These are phyloP conservation scores for Florisuga fusca DNA, from an alignment of 2,797 vertebrate species.

Conservation along the genomic window DNA sequence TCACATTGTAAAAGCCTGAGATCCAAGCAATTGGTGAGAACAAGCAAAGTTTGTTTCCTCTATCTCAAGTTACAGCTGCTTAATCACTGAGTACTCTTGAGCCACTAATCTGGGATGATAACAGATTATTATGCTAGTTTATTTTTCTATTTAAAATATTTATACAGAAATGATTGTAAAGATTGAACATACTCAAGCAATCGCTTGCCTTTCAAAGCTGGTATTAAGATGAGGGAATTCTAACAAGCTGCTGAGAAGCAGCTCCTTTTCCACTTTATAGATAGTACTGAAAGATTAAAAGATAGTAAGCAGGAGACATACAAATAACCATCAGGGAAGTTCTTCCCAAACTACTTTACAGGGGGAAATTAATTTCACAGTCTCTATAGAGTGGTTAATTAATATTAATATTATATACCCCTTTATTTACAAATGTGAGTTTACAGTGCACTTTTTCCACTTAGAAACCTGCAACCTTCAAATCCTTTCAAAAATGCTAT, in stretches of 20 bases:
- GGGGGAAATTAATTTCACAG: conserved; percentile 7
- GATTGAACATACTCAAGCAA: neutral
- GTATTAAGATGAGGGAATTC: neutral
- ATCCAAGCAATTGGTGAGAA: neutral
- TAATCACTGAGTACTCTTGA: neutral
- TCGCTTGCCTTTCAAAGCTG: neutral
- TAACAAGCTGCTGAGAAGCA: neutral
- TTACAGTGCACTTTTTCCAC: neutral
- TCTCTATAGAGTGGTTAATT: neutral
- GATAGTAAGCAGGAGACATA: neutral
- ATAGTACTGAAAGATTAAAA: neutral
- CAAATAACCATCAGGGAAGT: conserved; percentile 30
- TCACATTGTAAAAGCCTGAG: neutral
- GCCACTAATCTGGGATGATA: neutral
- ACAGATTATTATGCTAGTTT: neutral
- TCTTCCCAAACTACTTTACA: conserved; percentile 12
- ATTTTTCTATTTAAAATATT: neutral
- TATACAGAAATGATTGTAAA: neutral
- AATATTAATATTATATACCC: conserved; percentile 4
- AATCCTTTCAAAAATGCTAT: neutral
- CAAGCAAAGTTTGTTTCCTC: neutral
- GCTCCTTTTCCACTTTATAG: neutral
- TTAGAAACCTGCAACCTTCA: conserved; percentile 14
- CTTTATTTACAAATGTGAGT: conserved; percentile 46
- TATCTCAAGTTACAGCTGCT: neutral